phyloP scores from a whole-genome alignment of 2,797 vertebrate genomes.

The Cyclura pinguis region DNA sequence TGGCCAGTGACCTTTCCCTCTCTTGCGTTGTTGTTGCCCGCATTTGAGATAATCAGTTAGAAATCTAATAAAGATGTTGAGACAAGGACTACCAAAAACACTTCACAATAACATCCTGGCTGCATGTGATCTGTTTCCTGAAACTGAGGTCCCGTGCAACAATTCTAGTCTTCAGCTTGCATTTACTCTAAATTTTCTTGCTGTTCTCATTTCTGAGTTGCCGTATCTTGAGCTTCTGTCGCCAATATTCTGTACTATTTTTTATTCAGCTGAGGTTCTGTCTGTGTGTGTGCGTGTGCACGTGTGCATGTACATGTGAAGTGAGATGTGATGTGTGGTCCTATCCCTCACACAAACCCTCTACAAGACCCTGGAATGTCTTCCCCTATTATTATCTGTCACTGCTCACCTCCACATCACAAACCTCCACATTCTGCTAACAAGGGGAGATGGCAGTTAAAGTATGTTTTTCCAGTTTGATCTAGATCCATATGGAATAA shows the following conservation, averaged over 20 bases:
- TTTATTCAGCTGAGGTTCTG: conserved; percentile 47
- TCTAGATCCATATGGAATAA: conserved; percentile 34
- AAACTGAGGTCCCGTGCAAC: conserved; percentile 64
- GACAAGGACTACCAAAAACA: conserved; percentile 62
- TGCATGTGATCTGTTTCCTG: conserved; percentile 67
- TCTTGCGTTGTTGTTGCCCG: conserved; percentile 43
- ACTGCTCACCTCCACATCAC: conserved; percentile 50
- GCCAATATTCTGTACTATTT: conserved; percentile 32
- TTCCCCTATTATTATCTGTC: conserved; percentile 60
- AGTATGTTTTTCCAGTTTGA: conserved; percentile 39
- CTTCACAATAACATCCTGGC: conserved; percentile 56
- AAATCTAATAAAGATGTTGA: conserved; percentile 60
- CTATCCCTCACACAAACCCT: not conserved
- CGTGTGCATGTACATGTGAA: too few relatives aligned
- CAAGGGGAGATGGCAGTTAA: conserved; percentile 44
- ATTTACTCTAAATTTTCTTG: conserved; percentile 29
- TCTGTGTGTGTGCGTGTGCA: not conserved
- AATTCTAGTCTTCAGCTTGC: conserved; percentile 64
- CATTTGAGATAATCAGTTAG: conserved; percentile 60
- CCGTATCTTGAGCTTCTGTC: conserved; percentile 26
- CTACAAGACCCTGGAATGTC: conserved; percentile 35
- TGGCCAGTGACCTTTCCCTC: conserved; percentile 40
- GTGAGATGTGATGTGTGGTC: not conserved
- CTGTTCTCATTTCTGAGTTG: conserved; percentile 53
- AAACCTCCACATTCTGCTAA: conserved; percentile 42